A percentile compares a stretch with the other conserved stretches of the same genome.
Conservation (phyloP, 53 echinoderm and acorn worm genomes). For the Paracentrotus lividus region DNA sequence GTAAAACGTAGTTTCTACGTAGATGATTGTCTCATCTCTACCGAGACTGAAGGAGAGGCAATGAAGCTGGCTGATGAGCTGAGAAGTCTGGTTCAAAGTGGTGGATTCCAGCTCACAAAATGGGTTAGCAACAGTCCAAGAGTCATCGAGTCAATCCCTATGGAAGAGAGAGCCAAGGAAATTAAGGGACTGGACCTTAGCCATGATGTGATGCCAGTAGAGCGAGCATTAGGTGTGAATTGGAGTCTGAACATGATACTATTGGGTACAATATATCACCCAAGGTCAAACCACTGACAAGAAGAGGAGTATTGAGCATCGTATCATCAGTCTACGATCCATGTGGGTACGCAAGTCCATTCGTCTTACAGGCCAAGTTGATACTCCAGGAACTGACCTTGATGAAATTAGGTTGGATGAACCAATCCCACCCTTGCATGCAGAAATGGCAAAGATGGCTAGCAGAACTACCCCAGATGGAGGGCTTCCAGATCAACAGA, state of each 20-base stretch:
- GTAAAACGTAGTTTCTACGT: slow-evolving; percentile 65
- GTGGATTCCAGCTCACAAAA: slow-evolving; percentile 72
- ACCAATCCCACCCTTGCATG: too few species aligned
- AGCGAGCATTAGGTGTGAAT: slow-evolving; percentile 67
- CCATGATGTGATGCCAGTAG: slow-evolving; percentile 27
- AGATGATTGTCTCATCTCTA: slow-evolving; percentile 66
- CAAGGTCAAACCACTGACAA: slow-evolving; percentile 4
- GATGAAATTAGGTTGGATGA: neutral
- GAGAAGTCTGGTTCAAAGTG: slow-evolving; percentile 21
- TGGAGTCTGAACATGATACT: slow-evolving; percentile 61
- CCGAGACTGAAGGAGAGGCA: slow-evolving; percentile 43
- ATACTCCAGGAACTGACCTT: neutral
- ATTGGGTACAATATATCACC: neutral
- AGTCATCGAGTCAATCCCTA: neutral
- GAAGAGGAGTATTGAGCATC: slow-evolving; percentile 63
- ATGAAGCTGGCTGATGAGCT: slow-evolving; percentile 45
- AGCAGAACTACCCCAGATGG: neutral
- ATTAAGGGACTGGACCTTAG: slow-evolving; percentile 32
- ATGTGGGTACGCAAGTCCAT: slow-evolving; percentile 34
- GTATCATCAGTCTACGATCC: slow-evolving; percentile 70
- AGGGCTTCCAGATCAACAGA: neutral
- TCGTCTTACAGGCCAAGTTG: neutral
- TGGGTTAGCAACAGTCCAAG: slow-evolving; percentile 66
- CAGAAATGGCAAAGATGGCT: neutral
- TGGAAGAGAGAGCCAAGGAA: slow-evolving; percentile 20